phyloP scores from a whole-genome alignment of 64 coral and sea anemone species.

The Acropora yongei region DNA sequence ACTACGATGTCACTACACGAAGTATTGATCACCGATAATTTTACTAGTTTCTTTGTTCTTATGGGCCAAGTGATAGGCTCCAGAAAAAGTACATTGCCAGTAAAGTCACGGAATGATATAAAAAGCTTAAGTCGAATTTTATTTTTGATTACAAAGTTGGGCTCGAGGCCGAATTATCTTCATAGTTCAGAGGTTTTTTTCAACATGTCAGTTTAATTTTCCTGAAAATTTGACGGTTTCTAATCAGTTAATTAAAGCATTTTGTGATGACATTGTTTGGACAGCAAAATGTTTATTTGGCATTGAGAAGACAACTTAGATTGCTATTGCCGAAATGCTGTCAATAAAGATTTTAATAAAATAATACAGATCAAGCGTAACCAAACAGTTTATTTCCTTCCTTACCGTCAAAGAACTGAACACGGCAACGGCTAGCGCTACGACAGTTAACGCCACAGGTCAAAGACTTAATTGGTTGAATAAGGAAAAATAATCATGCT shows the following conservation, averaged over 20 bases:
- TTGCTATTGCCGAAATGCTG: constrained; percentile 5
- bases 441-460: no score
- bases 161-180: neutral
- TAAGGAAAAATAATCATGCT: no score
- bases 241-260: neutral
- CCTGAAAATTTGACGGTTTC: neutral
- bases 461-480: no score
- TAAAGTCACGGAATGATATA: no score
- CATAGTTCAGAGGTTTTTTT: no score
- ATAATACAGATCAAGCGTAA: neutral
- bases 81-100: no score
- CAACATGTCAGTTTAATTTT: neutral
- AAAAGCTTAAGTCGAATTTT: no score
- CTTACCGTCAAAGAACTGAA: neutral
- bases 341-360: constrained; percentile 9
- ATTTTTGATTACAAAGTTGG: neutral
- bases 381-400: neutral
- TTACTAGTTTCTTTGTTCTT: no score
- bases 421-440: no score
- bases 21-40: no score
- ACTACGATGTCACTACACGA: no score
- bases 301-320: neutral
- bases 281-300: constrained; percentile 40
- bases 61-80: no score
- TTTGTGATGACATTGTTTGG: constrained; percentile 16